Conservation (phyloP, 1,140 invertebrate species). For the Ips nitidus region DNA sequence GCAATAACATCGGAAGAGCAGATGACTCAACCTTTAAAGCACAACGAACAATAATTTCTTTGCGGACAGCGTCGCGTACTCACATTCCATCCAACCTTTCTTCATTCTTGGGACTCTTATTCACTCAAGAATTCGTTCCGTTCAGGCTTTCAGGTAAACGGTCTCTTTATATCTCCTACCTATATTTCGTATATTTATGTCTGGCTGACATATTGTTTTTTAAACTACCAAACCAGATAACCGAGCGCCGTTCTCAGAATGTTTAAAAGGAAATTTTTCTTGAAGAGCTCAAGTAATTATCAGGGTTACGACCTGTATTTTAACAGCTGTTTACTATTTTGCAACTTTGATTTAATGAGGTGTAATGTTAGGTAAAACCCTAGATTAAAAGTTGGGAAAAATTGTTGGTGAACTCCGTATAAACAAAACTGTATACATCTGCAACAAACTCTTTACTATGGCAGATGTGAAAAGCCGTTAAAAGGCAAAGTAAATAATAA, state of each 20-base stretch:
- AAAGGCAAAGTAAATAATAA: too few relatives aligned
- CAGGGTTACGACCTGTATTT: too few relatives aligned
- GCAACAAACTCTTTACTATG: too few relatives aligned
- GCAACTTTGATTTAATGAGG: too few relatives aligned
- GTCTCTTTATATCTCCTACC: neutral
- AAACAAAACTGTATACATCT: too few relatives aligned
- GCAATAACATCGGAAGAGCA: conserved; percentile 24
- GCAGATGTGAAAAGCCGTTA: too few relatives aligned
- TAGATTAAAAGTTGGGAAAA: too few relatives aligned
- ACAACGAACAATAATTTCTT: conserved; percentile 24
- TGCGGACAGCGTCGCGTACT: conserved; percentile 27
- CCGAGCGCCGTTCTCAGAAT: neutral
- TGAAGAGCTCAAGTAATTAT: too few relatives aligned
- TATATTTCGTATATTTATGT: neutral
- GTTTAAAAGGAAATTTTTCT: neutral
- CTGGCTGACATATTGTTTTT: neutral
- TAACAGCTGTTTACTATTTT: too few relatives aligned
- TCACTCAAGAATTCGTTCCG: conserved; percentile 13
- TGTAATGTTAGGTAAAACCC: too few relatives aligned
- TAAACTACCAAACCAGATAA: neutral
- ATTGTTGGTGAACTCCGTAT: too few relatives aligned
- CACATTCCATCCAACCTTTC: conserved; percentile 25
- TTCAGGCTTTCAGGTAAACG: conserved; percentile 10
- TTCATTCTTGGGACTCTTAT: conserved; percentile 31
- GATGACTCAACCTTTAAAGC: conserved; percentile 27